phyloP scores from a whole-genome alignment of 1,140 invertebrate species.

The Panagrolaimus sp. region DNA sequence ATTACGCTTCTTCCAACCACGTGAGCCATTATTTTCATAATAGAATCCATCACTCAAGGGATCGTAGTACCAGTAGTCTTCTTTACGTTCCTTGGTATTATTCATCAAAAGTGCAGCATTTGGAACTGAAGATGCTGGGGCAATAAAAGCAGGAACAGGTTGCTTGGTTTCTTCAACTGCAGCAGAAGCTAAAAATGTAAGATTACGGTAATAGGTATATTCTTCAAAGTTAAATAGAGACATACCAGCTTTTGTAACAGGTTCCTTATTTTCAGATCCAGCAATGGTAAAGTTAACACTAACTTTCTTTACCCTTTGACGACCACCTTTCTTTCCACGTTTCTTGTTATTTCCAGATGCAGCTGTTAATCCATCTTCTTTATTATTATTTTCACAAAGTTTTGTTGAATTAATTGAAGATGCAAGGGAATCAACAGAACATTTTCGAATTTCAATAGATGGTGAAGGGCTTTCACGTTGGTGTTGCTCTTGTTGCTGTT shows the following conservation, averaged over 20 bases:
- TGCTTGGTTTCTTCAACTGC: neutral
- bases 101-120: neutral
- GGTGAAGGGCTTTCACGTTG: too few relatives aligned
- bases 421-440: slow-evolving; percentile 7
- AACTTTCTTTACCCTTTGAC: slow-evolving; percentile 2
- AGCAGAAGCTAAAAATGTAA: neutral
- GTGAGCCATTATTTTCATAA: slow-evolving; percentile 53
- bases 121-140: neutral
- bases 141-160: neutral
- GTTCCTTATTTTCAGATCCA: slow-evolving; percentile 7
- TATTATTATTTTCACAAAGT: neutral
- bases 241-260: neutral
- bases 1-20: slow-evolving; percentile 52
- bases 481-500: too few relatives aligned
- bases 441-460: neutral
- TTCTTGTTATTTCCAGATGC: neutral
- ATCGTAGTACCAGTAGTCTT: slow-evolving; percentile 42
- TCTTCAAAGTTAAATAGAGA: neutral
- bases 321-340: neutral
- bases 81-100: slow-evolving; percentile 13
- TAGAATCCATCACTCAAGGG: slow-evolving; percentile 49
- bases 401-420: neutral
- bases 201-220: neutral
- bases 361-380: neutral
- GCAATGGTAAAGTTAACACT: slow-evolving; percentile 11